phyloP scores from a whole-genome alignment of 2,797 vertebrate species.

The Coluber constrictor region DNA sequence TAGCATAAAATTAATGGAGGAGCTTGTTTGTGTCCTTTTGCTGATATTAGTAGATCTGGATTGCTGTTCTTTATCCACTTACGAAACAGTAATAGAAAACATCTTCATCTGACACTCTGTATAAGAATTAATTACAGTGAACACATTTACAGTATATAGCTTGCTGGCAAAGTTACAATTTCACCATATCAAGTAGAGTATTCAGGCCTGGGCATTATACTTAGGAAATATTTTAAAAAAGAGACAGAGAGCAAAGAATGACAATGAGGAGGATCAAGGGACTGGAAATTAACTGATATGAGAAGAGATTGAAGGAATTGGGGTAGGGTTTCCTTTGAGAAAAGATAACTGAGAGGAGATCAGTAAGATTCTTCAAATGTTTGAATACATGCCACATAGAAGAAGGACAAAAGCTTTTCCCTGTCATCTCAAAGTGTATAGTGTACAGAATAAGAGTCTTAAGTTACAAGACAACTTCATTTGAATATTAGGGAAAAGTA shows the following conservation, averaged over 20 bases:
- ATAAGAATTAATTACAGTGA: background rate
- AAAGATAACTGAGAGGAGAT: background rate
- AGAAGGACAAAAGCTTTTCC: background rate
- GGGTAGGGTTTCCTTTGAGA: background rate
- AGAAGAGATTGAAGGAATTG: background rate
- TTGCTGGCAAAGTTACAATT: background rate
- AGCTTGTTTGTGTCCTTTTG: background rate
- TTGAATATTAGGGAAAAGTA: background rate
- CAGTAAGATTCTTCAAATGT: background rate
- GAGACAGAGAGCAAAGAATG: background rate
- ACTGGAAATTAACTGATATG: background rate
- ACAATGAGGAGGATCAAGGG: background rate
- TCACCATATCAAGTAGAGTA: background rate
- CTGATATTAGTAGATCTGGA: background rate
- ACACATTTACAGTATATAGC: background rate
- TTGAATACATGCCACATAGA: background rate
- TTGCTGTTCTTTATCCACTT: background rate
- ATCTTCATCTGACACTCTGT: background rate
- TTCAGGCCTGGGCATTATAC: background rate
- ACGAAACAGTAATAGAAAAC: background rate
- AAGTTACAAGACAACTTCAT: background rate
- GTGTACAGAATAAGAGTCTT: background rate
- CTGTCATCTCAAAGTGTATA: background rate
- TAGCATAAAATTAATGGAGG: background rate
- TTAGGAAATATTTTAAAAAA: background rate